Base-by-base conservation (phyloP, 2,113 vertebrate genomes). In the Caranx melampygus region DNA sequence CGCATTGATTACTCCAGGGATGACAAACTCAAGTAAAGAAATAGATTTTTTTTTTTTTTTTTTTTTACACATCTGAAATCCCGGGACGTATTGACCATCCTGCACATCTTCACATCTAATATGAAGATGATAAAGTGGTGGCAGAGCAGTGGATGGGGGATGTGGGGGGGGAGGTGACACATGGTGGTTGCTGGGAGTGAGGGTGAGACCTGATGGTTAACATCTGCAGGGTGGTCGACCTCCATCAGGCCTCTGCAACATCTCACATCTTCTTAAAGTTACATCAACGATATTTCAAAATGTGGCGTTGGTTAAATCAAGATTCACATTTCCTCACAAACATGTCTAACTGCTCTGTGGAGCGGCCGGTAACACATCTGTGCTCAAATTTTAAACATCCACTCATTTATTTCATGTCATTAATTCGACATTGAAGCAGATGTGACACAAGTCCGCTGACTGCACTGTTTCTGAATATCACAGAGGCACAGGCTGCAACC, bases 101-200 rank as follows among this genome's bases (percentile, higher is more conserved):
- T 15, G 31, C 61, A 51, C n/a, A 69, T 80, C 78, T 81, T 79
- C 79, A 73, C 75, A 87, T 75, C 52, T 61, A 40, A 79, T 61
- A 85, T 78, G 84, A 75, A 85, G 75, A 63, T 84, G 84, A 88
- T 59, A 72, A 83, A 90, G 80, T 83, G 85, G 74, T 66, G 6
- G 40, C 45, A 78, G 69, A 64, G 78, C 78, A 61, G 3, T 45
- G 65, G 57, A 26, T 26, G 26, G 26, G 26, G 26, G 26, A 26
- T 26, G 26, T 26, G 26, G 26, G 26, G 1, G 26, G 26, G 26
- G 26, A 20, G 51, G 26, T 40, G 51, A 51, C 45, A 47, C 55
- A 47, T 15, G 16, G 35, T 37, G 4, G 45, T 3, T 8, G 42
- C 5, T 6, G 3, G 54, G 3, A 20, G 5, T 11, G 51, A 33